Evolutionary conservation across 2,797 vertebrate species (phyloP), one percentile per base, ranked within the genome.

Genomic region (Melopsittacus undulatus): DNA sequence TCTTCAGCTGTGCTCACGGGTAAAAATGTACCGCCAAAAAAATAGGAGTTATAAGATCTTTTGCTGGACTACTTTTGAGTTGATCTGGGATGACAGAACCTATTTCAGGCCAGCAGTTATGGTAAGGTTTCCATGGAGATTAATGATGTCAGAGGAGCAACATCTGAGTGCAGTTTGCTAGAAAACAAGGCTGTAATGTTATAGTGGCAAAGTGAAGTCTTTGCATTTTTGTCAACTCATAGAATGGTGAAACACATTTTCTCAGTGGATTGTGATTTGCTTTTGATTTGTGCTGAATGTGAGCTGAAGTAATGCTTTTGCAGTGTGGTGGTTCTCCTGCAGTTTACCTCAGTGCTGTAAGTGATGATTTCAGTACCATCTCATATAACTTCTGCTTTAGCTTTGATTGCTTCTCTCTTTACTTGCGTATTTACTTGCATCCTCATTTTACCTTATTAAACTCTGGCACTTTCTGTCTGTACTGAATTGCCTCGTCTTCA

Each of bases 91-190:
- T 72, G 97, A 96, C 97, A 89, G 92, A 96, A 96, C 97, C 98
- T 98, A 98, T 98, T 98, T 98, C 97, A 97, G 98, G 97, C 97
- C 92, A 94, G 70, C 74, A 66, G 96, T 90, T 87, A 82, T 94
- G 94, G 89, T 94, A 15, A 92, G 91, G 98, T 99, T 99, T 97
- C 98, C 97, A 98, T 98, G 98, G 98, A 97, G 98, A 99, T 98
- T 96, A 96, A 94, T 97, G 95, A 95, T 98, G 98, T 98, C 97
- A 98, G 97, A 97, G 92, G 95, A 98, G 97, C 97, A 98, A 98
- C 94, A 96, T 98, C 97, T 98, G 97, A 98, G 97, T 93, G 94
- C 89, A 96, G 92, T 97, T 98, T 98, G 97, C 98, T 98, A 66
- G 89, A 89, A 93, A 95, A 87, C 83, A 49, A 62, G 75, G 74